Base-by-base conservation (phyloP, 1,140 invertebrate species). In the Globodera rostochiensis region DNA sequence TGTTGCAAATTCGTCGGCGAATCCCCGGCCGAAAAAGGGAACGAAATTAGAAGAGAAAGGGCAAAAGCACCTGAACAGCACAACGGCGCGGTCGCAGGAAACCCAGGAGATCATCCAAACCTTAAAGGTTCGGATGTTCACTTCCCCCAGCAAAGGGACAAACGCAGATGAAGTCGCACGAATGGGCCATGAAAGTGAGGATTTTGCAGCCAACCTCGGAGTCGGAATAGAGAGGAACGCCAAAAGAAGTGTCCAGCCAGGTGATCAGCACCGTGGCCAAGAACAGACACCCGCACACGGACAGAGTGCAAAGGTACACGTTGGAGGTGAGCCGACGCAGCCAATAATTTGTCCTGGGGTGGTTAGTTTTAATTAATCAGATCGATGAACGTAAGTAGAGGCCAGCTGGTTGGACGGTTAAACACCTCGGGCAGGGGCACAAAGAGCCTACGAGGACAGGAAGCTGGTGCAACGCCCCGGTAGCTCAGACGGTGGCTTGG, bases 61-160 rank as follows among this genome's bases (percentile, higher is more conserved):
- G 13, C 5, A 19, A 15, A 19, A 19, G 15, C 57, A 64, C 57
- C 57, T 64, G 87, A 25, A 89, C 80, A 50, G 60, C 19, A 89
- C 88, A 50, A 89, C 84, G 53, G 84, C 87, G 49, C 88, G 85
- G 70, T 89, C 88, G 50, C 80, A 86, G 1, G 84, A 87, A n/a
- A 88, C 86, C 82, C 85, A 88, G 46, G 75, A 82, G 69, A 89
- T 89, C 88, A 89, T 89, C 88, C 88, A 89, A 36, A 76, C 74
- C 74, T 76, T 7, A 76, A 57, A n/a, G 66, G 11, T 9, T 11
- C 25, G 45, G 46, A n/a, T 64, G 36, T 36, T 36, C 36, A 36
- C 3, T 36, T 3, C 21, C 36, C 66, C 19, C 3, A n/a, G 46
- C 6, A 19, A 74, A 74, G 36, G 36, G 15, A 6, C 49, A 60